Evolutionary conservation across 1,140 invertebrate genomes (phyloP), one percentile per base, ranked within the genome.

Genomic region (Drosophila bipectinata): DNA sequence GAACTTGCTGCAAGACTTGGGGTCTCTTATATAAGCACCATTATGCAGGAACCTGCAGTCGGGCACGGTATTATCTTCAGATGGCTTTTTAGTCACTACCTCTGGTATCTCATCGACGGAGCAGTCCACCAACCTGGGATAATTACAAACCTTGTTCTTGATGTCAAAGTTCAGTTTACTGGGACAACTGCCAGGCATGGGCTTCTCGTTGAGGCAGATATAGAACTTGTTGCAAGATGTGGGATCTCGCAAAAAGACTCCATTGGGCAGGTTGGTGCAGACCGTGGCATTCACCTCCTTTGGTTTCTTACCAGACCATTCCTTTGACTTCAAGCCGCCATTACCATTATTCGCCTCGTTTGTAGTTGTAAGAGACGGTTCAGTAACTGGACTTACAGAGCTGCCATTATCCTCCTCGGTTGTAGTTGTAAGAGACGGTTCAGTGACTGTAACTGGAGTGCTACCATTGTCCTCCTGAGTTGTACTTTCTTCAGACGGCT

Each of bases 81-180:
- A 44, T 30, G 2, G 24, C 9, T 10, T 47, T 6, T 21, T 57
- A 1, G 52, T 12, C 2, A 15, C 15, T 18, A 7, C 14, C 6
- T 45, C 21, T n/a, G 21, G 12, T 0, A 3, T 12, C 5, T 48
- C 28, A 10, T 34, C 26, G 30, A 39, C 12, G 1, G 60, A 49
- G 15, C 81, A 84, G 18, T 84, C 73, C 12, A 84, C 81, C 6
- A 80, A 52, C 18, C 45, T 51, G 6, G 81, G 54, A 10, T 69
- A 85, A 49, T 84, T 84, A 41, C 81, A 84, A 1, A 84, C 77
- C 24, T 62, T 77, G 51, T 60, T 77, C 21, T 53, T 77, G 0
- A 74, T 80, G 41, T 84, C 81, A 10, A 84, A 84, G 24, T 41
- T 39, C 1, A 85, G 77, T 18, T 49, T 14, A 14, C 37, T 51